Conservation (phyloP, 2,113 vertebrate species). For the Erinaceus europaeus region DNA sequence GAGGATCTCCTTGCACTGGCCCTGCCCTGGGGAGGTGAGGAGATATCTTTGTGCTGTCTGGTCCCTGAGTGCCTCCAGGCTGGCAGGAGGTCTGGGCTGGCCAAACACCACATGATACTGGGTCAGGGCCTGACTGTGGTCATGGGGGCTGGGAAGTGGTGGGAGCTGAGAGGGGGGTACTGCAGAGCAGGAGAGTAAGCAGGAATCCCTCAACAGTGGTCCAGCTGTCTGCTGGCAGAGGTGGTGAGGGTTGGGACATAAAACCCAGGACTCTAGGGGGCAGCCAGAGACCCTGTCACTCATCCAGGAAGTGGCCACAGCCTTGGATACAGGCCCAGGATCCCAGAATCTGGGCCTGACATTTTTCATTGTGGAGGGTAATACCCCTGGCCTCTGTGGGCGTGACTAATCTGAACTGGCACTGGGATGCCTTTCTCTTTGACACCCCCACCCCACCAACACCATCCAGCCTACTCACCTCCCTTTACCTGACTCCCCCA, state of each 20-base stretch:
- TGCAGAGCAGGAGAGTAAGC: background rate
- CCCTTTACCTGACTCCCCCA: background rate
- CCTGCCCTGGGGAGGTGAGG: background rate
- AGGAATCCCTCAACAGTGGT: background rate
- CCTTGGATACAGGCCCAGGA: background rate
- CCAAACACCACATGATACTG: background rate
- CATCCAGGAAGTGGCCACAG: background rate
- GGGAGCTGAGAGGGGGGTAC: background rate
- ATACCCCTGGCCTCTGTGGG: background rate
- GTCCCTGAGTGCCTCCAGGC: background rate
- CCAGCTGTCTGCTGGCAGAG: background rate
- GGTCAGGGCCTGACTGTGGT: background rate
- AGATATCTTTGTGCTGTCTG: background rate
- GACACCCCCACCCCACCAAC: too few species aligned
- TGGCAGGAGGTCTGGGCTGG: background rate
- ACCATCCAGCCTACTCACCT: background rate
- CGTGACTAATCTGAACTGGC: background rate
- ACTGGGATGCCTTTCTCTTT: background rate
- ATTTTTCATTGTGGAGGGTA: background rate
- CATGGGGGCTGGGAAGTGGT: background rate
- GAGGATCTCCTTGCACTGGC: too few species aligned
- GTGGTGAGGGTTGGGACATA: background rate
- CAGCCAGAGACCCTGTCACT: background rate
- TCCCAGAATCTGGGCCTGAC: background rate
- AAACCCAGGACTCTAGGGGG: background rate